A percentile compares a stretch with the other conserved stretches of the same genome.
Conservation (phyloP, 2,113 vertebrate genomes). For the Todiramphus saurophagus region DNA sequence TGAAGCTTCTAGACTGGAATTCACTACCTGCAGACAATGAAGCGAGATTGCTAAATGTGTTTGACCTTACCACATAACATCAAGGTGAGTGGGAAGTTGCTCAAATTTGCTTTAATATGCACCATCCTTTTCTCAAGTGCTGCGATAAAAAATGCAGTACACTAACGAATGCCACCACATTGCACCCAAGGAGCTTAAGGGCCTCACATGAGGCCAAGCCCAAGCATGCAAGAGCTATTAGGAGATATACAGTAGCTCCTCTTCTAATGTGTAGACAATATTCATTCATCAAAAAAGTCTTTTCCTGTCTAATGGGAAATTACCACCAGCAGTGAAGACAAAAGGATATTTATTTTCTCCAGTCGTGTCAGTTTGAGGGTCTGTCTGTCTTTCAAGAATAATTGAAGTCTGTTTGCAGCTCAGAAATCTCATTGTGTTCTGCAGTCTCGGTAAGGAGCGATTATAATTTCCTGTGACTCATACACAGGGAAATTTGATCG, state of each 20-base stretch:
- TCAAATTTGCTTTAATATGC: not conserved
- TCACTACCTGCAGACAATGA: not conserved
- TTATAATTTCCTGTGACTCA: constrained; percentile 45
- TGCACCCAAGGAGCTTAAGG: not conserved
- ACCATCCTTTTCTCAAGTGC: not conserved
- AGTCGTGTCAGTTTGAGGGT: not conserved
- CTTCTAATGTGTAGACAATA: constrained; percentile 41
- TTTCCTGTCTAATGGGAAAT: constrained; percentile 60
- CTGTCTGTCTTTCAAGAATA: constrained; percentile 51
- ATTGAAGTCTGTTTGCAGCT: constrained; percentile 50
- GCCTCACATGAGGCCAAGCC: not conserved
- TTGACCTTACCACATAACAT: not conserved
- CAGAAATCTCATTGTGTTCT: constrained; percentile 48
- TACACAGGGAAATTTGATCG: not conserved
- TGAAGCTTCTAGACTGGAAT: not conserved
- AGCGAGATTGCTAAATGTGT: not conserved
- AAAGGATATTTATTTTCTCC: constrained; percentile 60
- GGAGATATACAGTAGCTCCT: constrained; percentile 36
- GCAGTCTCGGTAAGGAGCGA: constrained; percentile 10
- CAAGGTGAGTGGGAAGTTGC: constrained; percentile 41
- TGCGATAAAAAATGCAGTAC: not conserved
- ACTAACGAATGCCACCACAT: not conserved
- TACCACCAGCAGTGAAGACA: constrained; percentile 47
- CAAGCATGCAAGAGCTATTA: constrained; percentile 28
- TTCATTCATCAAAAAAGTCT: constrained; percentile 46